These are phyloP conservation scores for Antedon mediterranea DNA, from an alignment of 53 echinoderm and acorn worm genomes.

Conservation along the genomic window DNA sequence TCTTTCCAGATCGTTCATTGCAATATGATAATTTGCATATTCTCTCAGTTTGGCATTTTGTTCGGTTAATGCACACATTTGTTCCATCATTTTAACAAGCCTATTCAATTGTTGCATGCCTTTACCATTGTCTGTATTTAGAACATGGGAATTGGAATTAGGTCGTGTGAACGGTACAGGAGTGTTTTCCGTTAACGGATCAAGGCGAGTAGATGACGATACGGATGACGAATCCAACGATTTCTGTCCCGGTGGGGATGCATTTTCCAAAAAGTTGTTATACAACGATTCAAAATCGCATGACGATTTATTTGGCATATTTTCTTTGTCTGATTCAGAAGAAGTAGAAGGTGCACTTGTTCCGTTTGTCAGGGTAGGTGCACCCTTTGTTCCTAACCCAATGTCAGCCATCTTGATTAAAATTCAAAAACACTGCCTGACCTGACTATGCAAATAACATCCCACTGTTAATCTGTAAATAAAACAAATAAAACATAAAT, in stretches of 20 bases:
- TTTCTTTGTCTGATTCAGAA: neutral
- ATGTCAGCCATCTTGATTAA: neutral
- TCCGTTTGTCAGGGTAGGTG: neutral
- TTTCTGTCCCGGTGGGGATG: neutral
- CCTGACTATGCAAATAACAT: neutral
- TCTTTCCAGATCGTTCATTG: constrained; percentile 78
- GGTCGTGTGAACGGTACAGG: constrained; percentile 21
- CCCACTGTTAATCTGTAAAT: neutral
- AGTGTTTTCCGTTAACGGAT: constrained; percentile 76
- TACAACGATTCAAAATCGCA: neutral
- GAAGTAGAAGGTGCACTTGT: neutral
- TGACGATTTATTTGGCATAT: neutral
- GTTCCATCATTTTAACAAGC: constrained; percentile 79
- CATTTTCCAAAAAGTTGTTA: neutral
- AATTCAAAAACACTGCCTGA: too few relatives aligned
- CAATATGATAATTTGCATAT: constrained; percentile 73
- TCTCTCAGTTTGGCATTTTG: constrained; percentile 75
- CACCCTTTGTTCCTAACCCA: neutral
- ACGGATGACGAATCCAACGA: neutral
- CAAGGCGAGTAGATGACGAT: constrained; percentile 34
- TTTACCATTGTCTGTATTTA: constrained; percentile 35
- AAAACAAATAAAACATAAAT: neutral
- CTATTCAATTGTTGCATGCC: constrained; percentile 89
- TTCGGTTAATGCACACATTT: constrained; percentile 73
- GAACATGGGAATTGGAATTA: constrained; percentile 13